Evolutionary conservation across 1,140 invertebrate species (phyloP), one percentile per base, ranked within the genome.

Genomic region (Acromyrmex charruanus): DNA sequence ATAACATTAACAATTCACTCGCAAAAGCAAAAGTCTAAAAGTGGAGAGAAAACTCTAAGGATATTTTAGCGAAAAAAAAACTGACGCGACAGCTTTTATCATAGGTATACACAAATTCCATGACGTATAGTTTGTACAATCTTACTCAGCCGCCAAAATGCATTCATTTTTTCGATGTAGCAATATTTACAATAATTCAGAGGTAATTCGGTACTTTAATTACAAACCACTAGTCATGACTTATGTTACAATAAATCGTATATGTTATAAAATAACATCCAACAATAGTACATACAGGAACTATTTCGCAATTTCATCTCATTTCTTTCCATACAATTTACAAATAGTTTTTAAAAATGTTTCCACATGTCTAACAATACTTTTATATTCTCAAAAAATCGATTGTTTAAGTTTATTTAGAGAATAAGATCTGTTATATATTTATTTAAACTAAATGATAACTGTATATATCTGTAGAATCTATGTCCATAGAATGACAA

Each of bases 161-260:
- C 79, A 81, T 10, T 69, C 51, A 25, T 74, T 74, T 55, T 74
- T 59, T 75, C 80, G 58, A 84, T 69, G 63, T 69, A 75, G 39
- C 71, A 18, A 16, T 82, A 84, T 84, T 51, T 84, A 84, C 25
- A 84, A 21, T 44, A 74, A 84, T 84, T 61, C 53, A 84, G 55
- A 84, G 53, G 53, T 59, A 49, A 39, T 71, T 35, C 39, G 51
- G 66, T 81, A 58, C 68, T 58, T 71, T 21, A 53, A 44, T 16
- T 39, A 81, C 31, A 71, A 31, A 71, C n/a, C 49, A 59, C 53
- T 71, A 16, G 10, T 28, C 35, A 58, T 28, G 66, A 69, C 25
- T 49, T 63, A 71, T 69, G 35, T 71, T 81, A 71, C 65, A 61
- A 81, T 81, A 69, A 69, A 69, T 55, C 18, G 35, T 2, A 12